phyloP scores from a whole-genome alignment of 2,888 invertebrate species.

The Cerceris ruficornis region DNA sequence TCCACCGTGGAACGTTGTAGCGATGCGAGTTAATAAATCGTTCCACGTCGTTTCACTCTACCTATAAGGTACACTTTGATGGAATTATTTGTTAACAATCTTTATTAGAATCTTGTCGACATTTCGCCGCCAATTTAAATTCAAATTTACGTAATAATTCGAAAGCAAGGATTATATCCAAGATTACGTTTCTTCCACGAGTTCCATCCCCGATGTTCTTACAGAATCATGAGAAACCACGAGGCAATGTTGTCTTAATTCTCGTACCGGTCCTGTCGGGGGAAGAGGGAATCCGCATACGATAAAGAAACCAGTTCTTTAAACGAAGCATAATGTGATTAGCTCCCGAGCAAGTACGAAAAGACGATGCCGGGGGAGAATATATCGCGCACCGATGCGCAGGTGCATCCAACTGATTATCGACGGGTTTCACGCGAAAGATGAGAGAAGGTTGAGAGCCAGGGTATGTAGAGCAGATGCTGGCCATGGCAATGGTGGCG shows the following conservation, averaged over 20 bases:
- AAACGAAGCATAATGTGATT: constrained; percentile 45
- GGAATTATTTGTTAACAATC: too few relatives aligned
- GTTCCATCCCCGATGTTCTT: too few relatives aligned
- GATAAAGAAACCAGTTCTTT: constrained; percentile 47
- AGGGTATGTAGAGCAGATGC: constrained; percentile 79
- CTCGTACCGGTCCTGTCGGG: constrained; percentile 26
- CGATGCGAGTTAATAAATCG: neutral
- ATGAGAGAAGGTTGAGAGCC: constrained; percentile 73
- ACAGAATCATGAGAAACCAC: neutral
- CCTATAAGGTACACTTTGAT: too few relatives aligned
- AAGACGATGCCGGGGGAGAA: constrained; percentile 26
- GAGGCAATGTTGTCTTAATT: constrained; percentile 32
- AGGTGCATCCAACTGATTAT: constrained; percentile 50
- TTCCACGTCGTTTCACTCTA: too few relatives aligned
- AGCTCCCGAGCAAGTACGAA: constrained; percentile 31
- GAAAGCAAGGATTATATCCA: too few relatives aligned
- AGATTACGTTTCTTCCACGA: too few relatives aligned
- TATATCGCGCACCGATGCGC: constrained; percentile 28
- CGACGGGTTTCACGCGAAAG: constrained; percentile 18
- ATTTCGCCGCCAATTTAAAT: too few relatives aligned
- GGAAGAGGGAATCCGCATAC: constrained; percentile 3
- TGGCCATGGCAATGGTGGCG: constrained; percentile 72
- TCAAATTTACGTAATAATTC: too few relatives aligned
- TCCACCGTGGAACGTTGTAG: neutral
- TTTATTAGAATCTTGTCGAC: too few relatives aligned